Evolutionary conservation across 2,797 vertebrate species (phyloP), one percentile per base, ranked within the genome.

Genomic region (Typhlichthys subterraneus): DNA sequence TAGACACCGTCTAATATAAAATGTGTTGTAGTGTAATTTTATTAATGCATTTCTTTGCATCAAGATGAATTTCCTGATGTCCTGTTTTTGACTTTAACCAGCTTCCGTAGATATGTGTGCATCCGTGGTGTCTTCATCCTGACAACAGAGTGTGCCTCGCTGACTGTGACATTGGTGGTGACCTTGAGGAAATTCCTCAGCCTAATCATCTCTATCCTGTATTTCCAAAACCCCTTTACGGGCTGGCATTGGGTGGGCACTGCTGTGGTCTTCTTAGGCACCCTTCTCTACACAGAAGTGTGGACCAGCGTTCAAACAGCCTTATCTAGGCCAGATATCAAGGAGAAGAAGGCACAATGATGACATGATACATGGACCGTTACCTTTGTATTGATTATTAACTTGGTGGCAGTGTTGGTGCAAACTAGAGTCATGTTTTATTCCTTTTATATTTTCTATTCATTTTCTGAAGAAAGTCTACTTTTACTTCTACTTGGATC

Each of bases 121-220:
- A 98, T 99, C 77, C 94, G 96, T 0, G 96, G 95, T 0, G 98
- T 99, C 12, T 99, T 99, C 85, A 93, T 94, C 65, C 91, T 99
- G 69, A 99, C 98, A 45, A 97, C 97, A 0, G 97, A 99, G 81
- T 99, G 97, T 42, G 75, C 96, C 2, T 99, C 97, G 0, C 94
- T 99, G 46, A 99, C 98, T 0, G 98, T 99, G 76, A 99, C 98
- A 0, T 88, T 99, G 59, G 95, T 99, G 45, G 96, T 99, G 82
- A 99, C 98, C 0, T 91, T 99, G 0, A 94, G 98, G 14, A 99
- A 99, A 83, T 99, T 99, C 7, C 72, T 99, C 84, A 99, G 98
- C 87, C 97, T 99, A 88, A 98, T 99, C 84, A 91, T 99, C 82
- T 99, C 97, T 85, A 98, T 99, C 85, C 57, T 96, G 53, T 99